Evolutionary conservation across 2,113 vertebrate genomes (phyloP).

Genomic region (Benitochromis conjunctus): DNA sequence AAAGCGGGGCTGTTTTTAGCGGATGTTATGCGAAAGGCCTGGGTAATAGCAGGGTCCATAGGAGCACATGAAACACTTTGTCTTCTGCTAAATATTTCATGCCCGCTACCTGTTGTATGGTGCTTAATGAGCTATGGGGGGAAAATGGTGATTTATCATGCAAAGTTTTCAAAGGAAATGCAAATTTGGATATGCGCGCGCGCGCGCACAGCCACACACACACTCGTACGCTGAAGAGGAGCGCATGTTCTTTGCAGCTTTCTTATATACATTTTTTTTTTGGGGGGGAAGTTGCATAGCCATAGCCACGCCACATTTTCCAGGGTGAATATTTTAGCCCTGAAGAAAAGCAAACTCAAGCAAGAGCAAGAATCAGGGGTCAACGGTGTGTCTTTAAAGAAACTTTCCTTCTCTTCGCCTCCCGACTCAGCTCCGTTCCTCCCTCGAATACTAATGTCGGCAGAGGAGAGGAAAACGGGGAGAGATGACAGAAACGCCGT

Average conservation of each 20-base stretch:
- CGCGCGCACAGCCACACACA: conserved; percentile 18
- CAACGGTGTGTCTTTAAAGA: conserved; percentile 89
- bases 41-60: conserved; percentile 65
- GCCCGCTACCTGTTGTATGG: conserved; percentile 67
- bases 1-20: conserved; percentile 62
- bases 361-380: conserved; percentile 84
- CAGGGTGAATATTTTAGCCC: conserved; percentile 96
- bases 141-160: conserved; percentile 65
- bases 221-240: neutral
- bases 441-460: conserved; percentile 84
- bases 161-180: conserved; percentile 76
- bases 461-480: conserved; percentile 31
- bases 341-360: conserved; percentile 91
- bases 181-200: conserved; percentile 51
- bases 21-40: conserved; percentile 61
- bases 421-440: conserved; percentile 64
- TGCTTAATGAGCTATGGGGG: conserved; percentile 63
- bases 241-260: conserved; percentile 32
- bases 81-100: conserved; percentile 73
- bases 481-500: conserved; percentile 87
- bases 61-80: conserved; percentile 70
- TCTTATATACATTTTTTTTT: conserved; percentile 41
- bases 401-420: conserved; percentile 77
- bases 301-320: conserved; percentile 79
- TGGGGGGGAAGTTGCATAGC: conserved; percentile 62